Percentiles rank a stretch among this genome's conserved stretches.
Conservation (phyloP, 2,888 invertebrate species). For the Halictus quadricinctus region DNA sequence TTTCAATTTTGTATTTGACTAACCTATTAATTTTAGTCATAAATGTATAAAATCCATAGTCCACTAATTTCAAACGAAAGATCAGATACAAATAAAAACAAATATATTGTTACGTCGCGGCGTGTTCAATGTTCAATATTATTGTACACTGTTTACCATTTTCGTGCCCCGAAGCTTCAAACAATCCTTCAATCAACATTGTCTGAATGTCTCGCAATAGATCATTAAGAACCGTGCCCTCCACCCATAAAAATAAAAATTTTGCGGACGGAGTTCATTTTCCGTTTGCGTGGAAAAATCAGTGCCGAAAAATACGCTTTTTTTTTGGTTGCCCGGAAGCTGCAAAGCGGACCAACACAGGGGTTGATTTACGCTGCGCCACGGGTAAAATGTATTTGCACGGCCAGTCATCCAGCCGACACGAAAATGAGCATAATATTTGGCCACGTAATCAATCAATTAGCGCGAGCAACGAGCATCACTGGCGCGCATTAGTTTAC, state of each 20-base stretch:
- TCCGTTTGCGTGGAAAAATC: background rate
- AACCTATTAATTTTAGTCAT: too few relatives aligned
- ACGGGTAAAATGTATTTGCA: constrained; percentile 48
- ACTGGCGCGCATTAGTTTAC: constrained; percentile 77
- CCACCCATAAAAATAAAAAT: background rate
- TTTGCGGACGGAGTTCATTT: background rate
- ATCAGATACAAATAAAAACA: too few relatives aligned
- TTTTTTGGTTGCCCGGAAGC: constrained; percentile 11
- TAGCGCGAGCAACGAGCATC: constrained; percentile 72
- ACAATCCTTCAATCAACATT: background rate
- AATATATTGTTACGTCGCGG: background rate
- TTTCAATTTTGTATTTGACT: too few relatives aligned
- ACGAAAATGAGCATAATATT: constrained; percentile 71
- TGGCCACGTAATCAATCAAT: constrained; percentile 78
- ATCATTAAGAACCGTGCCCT: background rate
- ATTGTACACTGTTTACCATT: background rate
- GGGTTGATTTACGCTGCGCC: constrained; percentile 43
- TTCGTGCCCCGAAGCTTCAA: background rate
- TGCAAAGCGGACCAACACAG: constrained; percentile 39
- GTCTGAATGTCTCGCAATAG: background rate
- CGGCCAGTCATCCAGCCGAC: constrained; percentile 31
- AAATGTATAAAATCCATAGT: too few relatives aligned
- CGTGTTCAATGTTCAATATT: background rate
- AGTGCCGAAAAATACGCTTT: background rate
- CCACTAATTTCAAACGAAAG: too few relatives aligned